Base-by-base conservation (phyloP, 1,140 invertebrate species). In the Drosophila pectinifera region DNA sequence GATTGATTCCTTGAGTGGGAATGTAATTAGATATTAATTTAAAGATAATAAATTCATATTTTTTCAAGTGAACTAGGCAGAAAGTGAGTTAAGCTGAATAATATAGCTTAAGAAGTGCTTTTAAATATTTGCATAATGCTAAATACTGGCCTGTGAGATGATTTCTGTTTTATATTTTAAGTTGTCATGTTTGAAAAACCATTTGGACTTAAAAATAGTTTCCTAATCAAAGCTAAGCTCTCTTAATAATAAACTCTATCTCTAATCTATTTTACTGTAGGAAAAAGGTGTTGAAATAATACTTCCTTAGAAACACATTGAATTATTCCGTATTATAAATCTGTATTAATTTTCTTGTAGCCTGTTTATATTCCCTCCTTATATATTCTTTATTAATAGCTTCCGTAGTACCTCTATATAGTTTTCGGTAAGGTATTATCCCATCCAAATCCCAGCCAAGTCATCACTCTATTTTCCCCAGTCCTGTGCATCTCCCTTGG, bases 401-500 rank as follows among this genome's bases (percentile, higher is more conserved):
- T 18, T 18, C n/a, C n/a, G n/a, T n/a, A n/a, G n/a, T n/a, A n/a
- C n/a, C n/a, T 34, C 14, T 34, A 1, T 36, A 10, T n/a, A 57
- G 22, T 28, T 48, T 45, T 22, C 11, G 5, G 18, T 46, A 5
- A 28, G 16, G 18, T 14, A n/a, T 20, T 58, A 49, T 16, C 43
- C 18, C 46, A 63, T 54, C 8, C 14, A 46, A 68, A 46, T 43
- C 46, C 46, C 61, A 4, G 5, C 16, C 63, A 10, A 46, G 67
- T 36, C 74, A 69, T 75, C 57, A 70, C 46, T 64, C 36, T 53
- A 53, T 53, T 53, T 57, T 57, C 51, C 51, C 24, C 24, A 31
- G 57, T 55, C 49, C 41, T 58, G 18, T 45, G 34, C 28, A 82
- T 88, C 62, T 59, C 79, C 83, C 80, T 69, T 88, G 76, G 84